phyloP scores from a whole-genome alignment of 1,140 invertebrate species.

The Ceratoteleas bidentatus region DNA sequence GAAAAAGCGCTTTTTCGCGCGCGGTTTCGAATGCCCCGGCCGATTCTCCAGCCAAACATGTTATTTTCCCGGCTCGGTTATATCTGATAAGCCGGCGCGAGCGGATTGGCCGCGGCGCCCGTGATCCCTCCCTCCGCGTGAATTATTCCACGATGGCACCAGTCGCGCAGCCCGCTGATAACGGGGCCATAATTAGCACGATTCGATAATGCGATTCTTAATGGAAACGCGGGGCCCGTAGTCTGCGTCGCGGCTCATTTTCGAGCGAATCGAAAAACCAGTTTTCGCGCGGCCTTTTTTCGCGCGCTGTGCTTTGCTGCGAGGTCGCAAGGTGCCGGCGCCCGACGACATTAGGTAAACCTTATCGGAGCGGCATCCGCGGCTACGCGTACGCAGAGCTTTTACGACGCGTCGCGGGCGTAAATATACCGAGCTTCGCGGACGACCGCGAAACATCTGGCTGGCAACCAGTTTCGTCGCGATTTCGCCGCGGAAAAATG shows the following conservation, averaged over 20 bases:
- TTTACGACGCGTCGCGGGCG: background rate
- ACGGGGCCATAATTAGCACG: slow-evolving; percentile 77
- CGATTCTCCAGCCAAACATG: slow-evolving; percentile 71
- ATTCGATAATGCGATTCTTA: slow-evolving; percentile 77
- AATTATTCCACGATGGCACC: slow-evolving; percentile 60
- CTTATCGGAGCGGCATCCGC: background rate
- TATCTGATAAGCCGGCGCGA: slow-evolving; percentile 70
- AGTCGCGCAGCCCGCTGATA: slow-evolving; percentile 74
- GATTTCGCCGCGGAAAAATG: slow-evolving; percentile 10
- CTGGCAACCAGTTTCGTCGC: slow-evolving; percentile 43
- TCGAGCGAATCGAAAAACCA: slow-evolving; percentile 25
- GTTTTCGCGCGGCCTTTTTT: slow-evolving; percentile 19
- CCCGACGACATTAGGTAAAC: slow-evolving; percentile 16
- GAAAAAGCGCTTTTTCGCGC: too few relatives aligned
- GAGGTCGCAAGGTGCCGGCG: background rate
- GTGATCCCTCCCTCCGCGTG: slow-evolving; percentile 69
- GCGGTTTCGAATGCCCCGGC: slow-evolving; percentile 68
- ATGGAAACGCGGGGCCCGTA: slow-evolving; percentile 69
- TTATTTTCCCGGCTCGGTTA: slow-evolving; percentile 72
- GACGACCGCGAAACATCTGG: slow-evolving; percentile 59
- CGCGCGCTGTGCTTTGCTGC: background rate
- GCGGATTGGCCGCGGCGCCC: slow-evolving; percentile 69
- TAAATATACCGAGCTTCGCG: slow-evolving; percentile 40
- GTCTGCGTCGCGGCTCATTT: slow-evolving; percentile 57
- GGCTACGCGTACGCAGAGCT: background rate